Base-by-base conservation (phyloP, 2,113 vertebrate genomes). In the Panthera uncia region DNA sequence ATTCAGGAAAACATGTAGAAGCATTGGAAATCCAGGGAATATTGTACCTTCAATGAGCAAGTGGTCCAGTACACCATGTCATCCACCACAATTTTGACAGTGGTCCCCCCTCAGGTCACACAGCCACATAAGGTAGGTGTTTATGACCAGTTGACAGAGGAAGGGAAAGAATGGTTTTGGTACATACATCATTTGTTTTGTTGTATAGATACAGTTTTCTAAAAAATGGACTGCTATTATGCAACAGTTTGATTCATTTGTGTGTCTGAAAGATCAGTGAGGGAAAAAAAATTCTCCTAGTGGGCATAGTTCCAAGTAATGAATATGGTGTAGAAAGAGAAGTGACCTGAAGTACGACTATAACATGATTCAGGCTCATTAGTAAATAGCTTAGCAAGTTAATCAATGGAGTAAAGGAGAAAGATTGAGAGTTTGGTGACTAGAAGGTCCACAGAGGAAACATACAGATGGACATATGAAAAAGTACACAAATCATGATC, bases 41-140 rank as follows among this genome's bases (percentile, higher is more conserved):
- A 29, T 76, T 81, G 0, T 65, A 71, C 12, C 13, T 83, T 25
- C 31, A 19, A 33, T 33, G 8, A 83, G 33, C 5, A 41, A 13
- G 1, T 21, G 48, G 13, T 52, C 6, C 10, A 65, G 8, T 5
- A 45, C 0, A 57, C 10, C 7, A 25, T 16, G 18, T 61, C 3
- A 81, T 76, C 31, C 10, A 29, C 66, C 21, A 65, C 1, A 38
- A 3, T 57, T 74, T 82, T 45, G 4, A 5, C 31, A 48, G 31
- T 15, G 7, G 1, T 69, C 82, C 15, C 41, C 5, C 7, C 14
- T 84, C 8, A 66, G 69, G n/a, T 84, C 19, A 27, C 31, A 33
- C 23, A 25, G 19, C 27, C 36, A 95, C 33, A 52, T 63, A 5
- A 11, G 16, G 10, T 61, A 65, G 4, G 38, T 73, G 2, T 55